Conservation (phyloP, 2,113 vertebrate genomes). For the Odontesthes bonariensis region DNA sequence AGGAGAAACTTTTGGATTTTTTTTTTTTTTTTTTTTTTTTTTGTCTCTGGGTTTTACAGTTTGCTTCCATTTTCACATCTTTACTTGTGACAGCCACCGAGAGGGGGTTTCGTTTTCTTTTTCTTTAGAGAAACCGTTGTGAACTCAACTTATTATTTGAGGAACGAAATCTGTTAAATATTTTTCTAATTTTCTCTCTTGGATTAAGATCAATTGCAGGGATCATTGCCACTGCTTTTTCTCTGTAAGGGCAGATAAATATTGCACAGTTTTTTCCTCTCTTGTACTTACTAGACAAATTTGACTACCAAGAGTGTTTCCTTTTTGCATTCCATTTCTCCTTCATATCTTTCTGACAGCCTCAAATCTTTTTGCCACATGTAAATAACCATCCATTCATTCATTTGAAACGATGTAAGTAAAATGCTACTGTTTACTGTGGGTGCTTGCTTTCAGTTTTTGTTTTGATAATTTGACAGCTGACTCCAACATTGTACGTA, state of each 20-base stretch:
- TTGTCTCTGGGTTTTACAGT: constrained; percentile 61
- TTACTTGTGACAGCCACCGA: constrained; percentile 51
- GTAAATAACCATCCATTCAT: constrained; percentile 73
- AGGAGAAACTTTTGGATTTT: constrained; percentile 74
- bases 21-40: constrained; percentile 76
- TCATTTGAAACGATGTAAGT: constrained; percentile 76
- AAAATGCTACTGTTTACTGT: constrained; percentile 82
- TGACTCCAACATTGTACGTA: constrained; percentile 72
- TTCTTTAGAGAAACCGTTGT: constrained; percentile 30
- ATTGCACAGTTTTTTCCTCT: constrained; percentile 89
- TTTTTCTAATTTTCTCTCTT: constrained; percentile 79
- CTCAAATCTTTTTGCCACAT: constrained; percentile 72
- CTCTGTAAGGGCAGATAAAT: constrained; percentile 88
- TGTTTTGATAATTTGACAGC: constrained; percentile 74
- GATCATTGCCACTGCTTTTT: constrained; percentile 89
- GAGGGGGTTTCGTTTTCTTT: constrained; percentile 37
- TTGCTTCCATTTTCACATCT: constrained; percentile 78
- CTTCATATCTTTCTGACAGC: constrained; percentile 67
- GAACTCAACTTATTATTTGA: constrained; percentile 60
- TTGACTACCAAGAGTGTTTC: constrained; percentile 74
- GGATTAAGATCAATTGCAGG: constrained; percentile 88
- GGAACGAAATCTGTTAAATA: constrained; percentile 61
- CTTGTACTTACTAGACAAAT: constrained; percentile 77
- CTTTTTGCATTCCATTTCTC: constrained; percentile 83
- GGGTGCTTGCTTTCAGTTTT: constrained; percentile 77